Evolutionary conservation across 2,888 invertebrate species (phyloP), one percentile per base, ranked within the genome.

Genomic region (Eupsilia transversa): DNA sequence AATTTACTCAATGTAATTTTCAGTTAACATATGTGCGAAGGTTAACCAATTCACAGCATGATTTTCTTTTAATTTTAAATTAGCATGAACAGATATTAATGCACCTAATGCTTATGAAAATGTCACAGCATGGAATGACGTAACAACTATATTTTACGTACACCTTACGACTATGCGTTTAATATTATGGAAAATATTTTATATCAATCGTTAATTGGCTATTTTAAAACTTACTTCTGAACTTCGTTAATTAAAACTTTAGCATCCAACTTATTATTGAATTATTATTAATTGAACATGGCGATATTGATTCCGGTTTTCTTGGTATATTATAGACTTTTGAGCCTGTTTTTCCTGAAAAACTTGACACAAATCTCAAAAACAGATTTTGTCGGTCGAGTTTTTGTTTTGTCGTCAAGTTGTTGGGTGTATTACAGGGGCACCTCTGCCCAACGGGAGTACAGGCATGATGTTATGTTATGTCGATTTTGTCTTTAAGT

Each of bases 31-130:
- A 56, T 52, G 27, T 64, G 66, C 56, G 49, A 54, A 49, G 27
- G n/a, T 65, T 52, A 67, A 70, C 52, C 30, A n/a, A 61, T 49
- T 63, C 84, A 72, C 69, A 83, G 75, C 72, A 17, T 74, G 84
- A 14, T 61, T 60, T 79, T 59, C 20, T 66, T n/a, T 52, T 54
- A 33, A 76, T 59, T 7, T 35, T 9, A 59, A 57, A 73, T 72
- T 52, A 78, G 14, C 33, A 35, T 72, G 38, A 52, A 68, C 17
- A 41, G 1, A 68, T 64, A 71, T 68, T 9, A 63, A 72, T 82
- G 17, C 4, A 27, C 23, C 6, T 6, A 10, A 59, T 46, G 66
- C n/a, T 27, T 65, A 74, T 74, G 33, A 81, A 74, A 79, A 70
- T 68, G 33, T 71, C 74, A 33, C 67, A 68, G 67, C 60, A 46